Evolutionary conservation across 2,113 vertebrate genomes (phyloP), one percentile per base, ranked within the genome.

Genomic region (Gorsachius goisagi): DNA sequence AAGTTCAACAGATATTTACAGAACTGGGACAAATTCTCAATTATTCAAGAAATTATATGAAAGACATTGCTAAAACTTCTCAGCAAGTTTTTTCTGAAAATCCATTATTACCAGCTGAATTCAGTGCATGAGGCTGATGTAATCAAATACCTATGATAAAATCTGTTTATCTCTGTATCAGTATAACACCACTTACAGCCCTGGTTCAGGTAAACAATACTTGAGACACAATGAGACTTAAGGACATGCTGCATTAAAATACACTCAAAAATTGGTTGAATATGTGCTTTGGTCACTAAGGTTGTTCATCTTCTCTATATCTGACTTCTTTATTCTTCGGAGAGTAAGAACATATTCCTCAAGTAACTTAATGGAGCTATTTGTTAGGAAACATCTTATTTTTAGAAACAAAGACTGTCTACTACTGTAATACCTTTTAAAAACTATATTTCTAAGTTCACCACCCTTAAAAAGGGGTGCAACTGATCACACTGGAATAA

Each of bases 361-460:
- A 94, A 78, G 52, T 22, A 91, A 72, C 41, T 72, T 88, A 82
- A 50, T 72, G 49, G 37, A 93, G 76, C 30, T 41, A 60, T 85
- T 67, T 55, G 9, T 53, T 85, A 92, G 44, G 35, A 83, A 69
- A 90, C 17, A 37, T 30, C 11, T 69, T 84, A 37, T 39, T 77
- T 96, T 90, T 67, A 66, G 64, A 89, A 97, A 37, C 53, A 91
- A 96, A 73, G 64, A 64, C 47, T 85, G 45, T 58, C 47, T n/a
- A 47, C 22, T 81, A 28, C 23, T 52, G 17, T 82, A 37, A 60
- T 73, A 76, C 7, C 35, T 93, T 91, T 64, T 58, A 62, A 81
- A 85, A 96, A 26, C 17, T 49, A 10, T 71, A 78, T 68, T 80
- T 96, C 52, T 74, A 47, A 16, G 22, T 85, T 97, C 26, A 50